A percentile compares a stretch with the other conserved stretches of the same genome.
phyloP scores from a whole-genome alignment of 1,140 invertebrate genomes.

The Drosophila orosa region DNA sequence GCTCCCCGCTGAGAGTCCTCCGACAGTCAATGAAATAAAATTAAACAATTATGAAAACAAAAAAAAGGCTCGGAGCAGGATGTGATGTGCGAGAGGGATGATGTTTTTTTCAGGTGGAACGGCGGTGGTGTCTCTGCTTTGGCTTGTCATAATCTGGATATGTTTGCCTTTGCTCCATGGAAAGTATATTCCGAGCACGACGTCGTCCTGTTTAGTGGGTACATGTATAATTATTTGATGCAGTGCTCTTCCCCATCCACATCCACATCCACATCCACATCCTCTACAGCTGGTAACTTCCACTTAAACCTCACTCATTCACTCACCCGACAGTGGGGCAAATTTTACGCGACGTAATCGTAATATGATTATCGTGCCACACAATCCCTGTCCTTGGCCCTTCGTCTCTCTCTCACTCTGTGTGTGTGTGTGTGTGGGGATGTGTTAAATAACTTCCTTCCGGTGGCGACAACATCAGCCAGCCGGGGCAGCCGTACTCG shows the following conservation, averaged over 20 bases:
- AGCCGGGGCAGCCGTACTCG: constrained; percentile 27
- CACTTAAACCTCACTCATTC: constrained; percentile 54
- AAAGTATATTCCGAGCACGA: constrained; percentile 26
- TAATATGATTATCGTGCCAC: constrained; percentile 79
- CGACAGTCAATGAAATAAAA: constrained; percentile 74
- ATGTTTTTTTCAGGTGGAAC: background rate
- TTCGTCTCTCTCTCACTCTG: background rate
- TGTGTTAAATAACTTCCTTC: constrained; percentile 81
- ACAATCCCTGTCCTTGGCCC: constrained; percentile 49
- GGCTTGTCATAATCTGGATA: constrained; percentile 27
- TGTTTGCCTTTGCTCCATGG: constrained; percentile 14
- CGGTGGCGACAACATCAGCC: constrained; percentile 60
- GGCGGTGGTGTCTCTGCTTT: background rate
- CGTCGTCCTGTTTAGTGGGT: constrained; percentile 10
- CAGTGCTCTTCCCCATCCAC: constrained; percentile 7
- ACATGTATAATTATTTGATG: constrained; percentile 48
- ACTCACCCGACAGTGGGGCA: constrained; percentile 50
- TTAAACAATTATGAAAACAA: constrained; percentile 68
- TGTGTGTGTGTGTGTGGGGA: constrained; percentile 41
- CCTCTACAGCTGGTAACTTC: constrained; percentile 28
- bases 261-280: background rate
- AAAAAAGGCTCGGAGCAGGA: background rate
- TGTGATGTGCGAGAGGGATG: background rate
- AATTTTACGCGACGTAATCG: constrained; percentile 81
- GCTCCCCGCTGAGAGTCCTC: constrained; percentile 14